phyloP scores from a whole-genome alignment of 2,797 vertebrate species.

The Austrolebias charrua region DNA sequence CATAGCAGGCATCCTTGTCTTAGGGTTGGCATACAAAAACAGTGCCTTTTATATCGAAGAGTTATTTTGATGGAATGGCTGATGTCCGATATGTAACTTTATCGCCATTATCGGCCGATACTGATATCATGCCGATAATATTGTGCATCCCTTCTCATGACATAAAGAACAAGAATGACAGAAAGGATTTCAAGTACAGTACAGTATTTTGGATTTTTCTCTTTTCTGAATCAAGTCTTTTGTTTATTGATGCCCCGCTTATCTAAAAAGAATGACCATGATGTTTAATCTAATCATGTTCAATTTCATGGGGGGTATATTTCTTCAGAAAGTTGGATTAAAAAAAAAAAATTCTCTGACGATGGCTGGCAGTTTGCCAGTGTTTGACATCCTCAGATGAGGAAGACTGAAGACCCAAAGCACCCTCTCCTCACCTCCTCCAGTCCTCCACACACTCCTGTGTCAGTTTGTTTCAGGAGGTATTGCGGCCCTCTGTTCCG shows the following conservation, averaged over 20 bases:
- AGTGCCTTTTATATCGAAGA: no score
- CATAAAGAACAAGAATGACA: conserved; percentile 29
- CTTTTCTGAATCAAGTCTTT: conserved; percentile 54
- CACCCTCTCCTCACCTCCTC: not conserved
- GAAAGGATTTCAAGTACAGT: conserved; percentile 31
- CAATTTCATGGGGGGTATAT: conserved; percentile 64
- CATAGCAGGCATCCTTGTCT: no score
- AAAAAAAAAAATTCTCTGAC: conserved; percentile 57
- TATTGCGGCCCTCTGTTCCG: conserved; percentile 35
- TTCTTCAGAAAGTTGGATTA: conserved; percentile 58
- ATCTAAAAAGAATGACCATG: conserved; percentile 46
- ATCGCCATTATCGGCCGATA: no score
- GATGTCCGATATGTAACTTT: no score
- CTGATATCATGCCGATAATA: no score
- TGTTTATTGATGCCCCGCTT: conserved; percentile 52
- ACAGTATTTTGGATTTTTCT: conserved; percentile 57
- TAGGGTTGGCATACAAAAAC: no score
- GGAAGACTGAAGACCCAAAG: conserved; percentile 28
- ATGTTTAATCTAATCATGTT: conserved; percentile 70
- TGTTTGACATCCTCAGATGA: conserved; percentile 43
- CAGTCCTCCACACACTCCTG: conserved; percentile 31
- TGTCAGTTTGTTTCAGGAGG: conserved; percentile 47
- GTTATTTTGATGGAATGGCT: no score
- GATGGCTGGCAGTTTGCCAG: conserved; percentile 52
- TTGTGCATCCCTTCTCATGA: conserved; percentile 20